Conservation (phyloP, 2,888 invertebrate genomes). For the Lymantria dispar region DNA sequence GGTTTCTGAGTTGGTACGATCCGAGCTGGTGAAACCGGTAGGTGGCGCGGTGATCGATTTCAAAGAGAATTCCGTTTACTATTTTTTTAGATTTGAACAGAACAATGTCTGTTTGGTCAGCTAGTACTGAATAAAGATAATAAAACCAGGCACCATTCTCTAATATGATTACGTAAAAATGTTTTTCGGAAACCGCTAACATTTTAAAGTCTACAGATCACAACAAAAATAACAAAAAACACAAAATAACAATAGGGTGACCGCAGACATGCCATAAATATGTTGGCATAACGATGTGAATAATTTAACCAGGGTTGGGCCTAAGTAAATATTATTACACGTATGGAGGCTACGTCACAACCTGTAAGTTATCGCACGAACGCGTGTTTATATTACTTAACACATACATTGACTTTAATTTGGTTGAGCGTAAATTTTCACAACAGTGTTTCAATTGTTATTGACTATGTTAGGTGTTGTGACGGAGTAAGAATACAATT, state of each 20-base stretch:
- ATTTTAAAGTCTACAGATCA: conserved; percentile 39
- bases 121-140: conserved; percentile 1
- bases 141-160: conserved; percentile 13
- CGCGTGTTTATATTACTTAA: conserved; percentile 45
- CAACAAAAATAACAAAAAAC: conserved; percentile 46
- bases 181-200: conserved; percentile 34
- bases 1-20: too few relatives aligned
- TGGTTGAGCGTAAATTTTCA: conserved; percentile 27
- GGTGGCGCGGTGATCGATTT: too few relatives aligned
- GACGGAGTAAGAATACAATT: too few relatives aligned
- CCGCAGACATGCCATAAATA: conserved; percentile 58
- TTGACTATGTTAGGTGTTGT: conserved; percentile 11
- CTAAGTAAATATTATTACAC: conserved; percentile 60
- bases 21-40: too few relatives aligned
- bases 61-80: too few relatives aligned
- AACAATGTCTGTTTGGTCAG: too few relatives aligned
- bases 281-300: conserved; percentile 58
- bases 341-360: conserved; percentile 39
- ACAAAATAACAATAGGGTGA: conserved; percentile 49
- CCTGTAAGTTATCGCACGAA: conserved; percentile 50
- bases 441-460: conserved; percentile 29
- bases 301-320: conserved; percentile 58
- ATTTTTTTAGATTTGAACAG: too few relatives aligned
- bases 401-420: conserved; percentile 37
- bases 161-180: conserved; percentile 21